phyloP scores from a whole-genome alignment of 37 sponge, comb jelly and placozoan species.

The Tethya wilhelma region DNA sequence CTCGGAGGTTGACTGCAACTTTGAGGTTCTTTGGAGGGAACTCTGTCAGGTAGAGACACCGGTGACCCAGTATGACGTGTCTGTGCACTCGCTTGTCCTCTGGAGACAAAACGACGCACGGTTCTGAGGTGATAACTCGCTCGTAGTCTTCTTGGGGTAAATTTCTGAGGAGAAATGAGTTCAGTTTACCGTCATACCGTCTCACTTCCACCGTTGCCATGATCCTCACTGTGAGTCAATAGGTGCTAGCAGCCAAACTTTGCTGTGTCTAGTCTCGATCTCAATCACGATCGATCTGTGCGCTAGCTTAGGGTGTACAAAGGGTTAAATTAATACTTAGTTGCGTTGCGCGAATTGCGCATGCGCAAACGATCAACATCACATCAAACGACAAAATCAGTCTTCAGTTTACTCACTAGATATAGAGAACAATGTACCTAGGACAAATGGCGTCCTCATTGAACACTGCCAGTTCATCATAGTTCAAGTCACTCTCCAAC shows the following conservation, averaged over 20 bases:
- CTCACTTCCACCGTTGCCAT: constrained; percentile 7
- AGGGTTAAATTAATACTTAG: background rate
- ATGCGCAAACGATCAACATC: background rate
- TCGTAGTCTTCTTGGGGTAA: constrained; percentile 44
- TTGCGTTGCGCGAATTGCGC: background rate
- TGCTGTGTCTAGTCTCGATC: background rate
- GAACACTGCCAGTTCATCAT: constrained; percentile 46
- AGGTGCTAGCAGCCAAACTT: background rate
- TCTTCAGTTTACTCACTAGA: background rate
- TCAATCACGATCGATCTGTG: background rate
- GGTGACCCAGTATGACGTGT: constrained; percentile 50
- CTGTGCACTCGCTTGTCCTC: constrained; percentile 53
- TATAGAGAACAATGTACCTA: constrained; percentile 42
- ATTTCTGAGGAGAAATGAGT: constrained; percentile 37
- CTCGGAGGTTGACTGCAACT: constrained; percentile 24
- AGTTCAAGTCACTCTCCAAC: constrained; percentile 29
- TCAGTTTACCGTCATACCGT: constrained; percentile 52
- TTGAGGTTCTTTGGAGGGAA: constrained; percentile 54
- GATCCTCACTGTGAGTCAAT: background rate
- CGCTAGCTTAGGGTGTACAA: background rate
- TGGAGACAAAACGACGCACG: constrained; percentile 40
- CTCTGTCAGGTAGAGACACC: constrained; percentile 45
- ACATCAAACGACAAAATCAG: background rate
- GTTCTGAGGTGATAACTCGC: constrained; percentile 44
- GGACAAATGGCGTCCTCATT: constrained; percentile 37